Percentiles rank a stretch among this genome's conserved stretches.
phyloP scores from a whole-genome alignment of 2,797 vertebrate species.

The Heteromormyrus szaboi region DNA sequence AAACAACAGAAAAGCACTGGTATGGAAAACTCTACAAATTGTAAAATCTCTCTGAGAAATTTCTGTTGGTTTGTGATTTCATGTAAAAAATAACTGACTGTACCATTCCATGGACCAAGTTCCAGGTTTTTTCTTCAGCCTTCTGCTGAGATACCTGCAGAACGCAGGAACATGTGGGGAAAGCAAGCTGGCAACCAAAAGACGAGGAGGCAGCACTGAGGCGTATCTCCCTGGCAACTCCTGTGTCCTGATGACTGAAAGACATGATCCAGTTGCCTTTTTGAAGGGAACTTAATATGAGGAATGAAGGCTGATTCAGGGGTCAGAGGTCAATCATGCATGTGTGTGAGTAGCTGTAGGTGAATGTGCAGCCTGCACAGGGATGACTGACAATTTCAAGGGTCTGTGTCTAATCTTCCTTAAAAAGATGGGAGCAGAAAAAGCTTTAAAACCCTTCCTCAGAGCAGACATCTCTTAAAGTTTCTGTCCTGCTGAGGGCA shows the following conservation, averaged over 20 bases:
- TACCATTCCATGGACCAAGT: background rate
- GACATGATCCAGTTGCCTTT: slow-evolving; percentile 26
- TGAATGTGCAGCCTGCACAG: background rate
- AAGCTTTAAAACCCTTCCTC: background rate
- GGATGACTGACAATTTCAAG: background rate
- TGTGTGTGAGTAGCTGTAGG: background rate
- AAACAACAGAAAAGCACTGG: background rate
- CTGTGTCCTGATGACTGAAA: slow-evolving; percentile 17
- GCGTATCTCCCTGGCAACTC: slow-evolving; percentile 1
- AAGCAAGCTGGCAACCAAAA: slow-evolving; percentile 3
- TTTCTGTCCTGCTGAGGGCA: background rate
- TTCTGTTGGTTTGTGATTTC: background rate
- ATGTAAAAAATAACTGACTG: background rate
- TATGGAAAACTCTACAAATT: background rate
- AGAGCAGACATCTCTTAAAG: background rate
- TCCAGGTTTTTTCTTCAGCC: background rate
- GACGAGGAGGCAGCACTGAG: slow-evolving; percentile 27
- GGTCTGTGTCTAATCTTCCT: background rate
- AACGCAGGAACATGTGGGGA: background rate
- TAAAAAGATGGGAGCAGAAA: background rate
- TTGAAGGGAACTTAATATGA: background rate
- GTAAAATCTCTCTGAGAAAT: background rate
- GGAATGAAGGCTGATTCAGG: background rate
- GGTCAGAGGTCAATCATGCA: background rate
- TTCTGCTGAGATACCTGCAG: background rate